phyloP scores from a whole-genome alignment of 2,113 vertebrate species.

The Poecilia latipinna region DNA sequence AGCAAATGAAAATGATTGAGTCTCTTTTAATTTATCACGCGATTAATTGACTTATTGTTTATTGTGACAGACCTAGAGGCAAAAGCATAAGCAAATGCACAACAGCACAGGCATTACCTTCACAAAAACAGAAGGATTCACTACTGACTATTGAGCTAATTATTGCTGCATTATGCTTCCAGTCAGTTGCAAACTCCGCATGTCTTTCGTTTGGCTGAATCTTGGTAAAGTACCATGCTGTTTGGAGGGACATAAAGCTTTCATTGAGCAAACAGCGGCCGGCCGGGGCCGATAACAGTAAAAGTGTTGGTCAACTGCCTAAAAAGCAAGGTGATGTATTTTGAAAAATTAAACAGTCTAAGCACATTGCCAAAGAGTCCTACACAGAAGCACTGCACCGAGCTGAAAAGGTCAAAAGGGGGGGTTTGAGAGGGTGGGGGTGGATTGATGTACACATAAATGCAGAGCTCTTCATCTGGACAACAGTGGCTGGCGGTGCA shows the following conservation, averaged over 20 bases:
- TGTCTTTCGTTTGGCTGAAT: background rate
- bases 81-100: no score
- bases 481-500: constrained; percentile 29
- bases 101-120: background rate
- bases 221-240: background rate
- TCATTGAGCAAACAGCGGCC: constrained; percentile 1
- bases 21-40: no score
- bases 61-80: no score
- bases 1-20: no score
- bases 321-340: constrained; percentile 2
- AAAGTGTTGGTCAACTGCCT: background rate
- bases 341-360: background rate
- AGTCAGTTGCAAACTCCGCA: no score
- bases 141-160: background rate
- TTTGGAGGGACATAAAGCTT: constrained; percentile 1
- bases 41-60: no score
- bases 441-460: constrained; percentile 26
- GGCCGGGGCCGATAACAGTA: background rate
- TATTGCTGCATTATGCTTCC: background rate
- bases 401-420: constrained; percentile 13
- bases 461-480: constrained; percentile 43
- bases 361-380: background rate
- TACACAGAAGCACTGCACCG: background rate
- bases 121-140: background rate
- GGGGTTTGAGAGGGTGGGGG: background rate